Base-by-base conservation (phyloP, 2,888 invertebrate genomes). In the Incurvaria masculella region DNA sequence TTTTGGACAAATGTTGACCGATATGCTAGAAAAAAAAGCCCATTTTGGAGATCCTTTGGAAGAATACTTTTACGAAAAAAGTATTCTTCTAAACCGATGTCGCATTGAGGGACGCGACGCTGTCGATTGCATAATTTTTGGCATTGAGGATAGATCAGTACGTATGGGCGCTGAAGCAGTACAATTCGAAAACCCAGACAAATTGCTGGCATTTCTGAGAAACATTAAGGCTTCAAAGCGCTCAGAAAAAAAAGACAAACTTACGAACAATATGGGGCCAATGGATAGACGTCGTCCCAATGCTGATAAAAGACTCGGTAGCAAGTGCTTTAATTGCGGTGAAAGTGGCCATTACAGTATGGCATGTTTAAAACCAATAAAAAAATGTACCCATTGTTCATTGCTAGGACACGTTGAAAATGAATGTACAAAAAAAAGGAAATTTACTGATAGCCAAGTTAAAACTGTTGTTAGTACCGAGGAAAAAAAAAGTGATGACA, bases 1-100 rank as follows among this genome's bases (percentile, higher is more conserved):
- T 49, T 58, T 56, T 47, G 57, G 56, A 6, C 56, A 55, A 14
- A 20, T 52, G 19, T 40, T 59, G 20, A 54, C 53, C 14, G 55
- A 56, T 8, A 58, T 59, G 58, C 19, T 57, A 17, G 51, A 27
- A 14, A 47, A 53, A 2, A 52, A 46, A 46, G 53, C 52, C 44
- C 46, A 43, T 6, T 49, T 50, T 14, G 50, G 52, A 2, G 55
- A 56, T 43, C 48, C 55, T 1, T 23, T 55, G 1, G 53, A 54
- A 46, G 52, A 51, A 19, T 55, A 54, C 21, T 54, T 45, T 21
- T 47, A 52, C 26, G 51, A 50, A 19, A 53, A 56, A 39, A 21
- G 43, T 8, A 42, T 41, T 16, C 21, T 55, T 3, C 40, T 54
- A 18, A 54, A 50, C 17, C 49, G 48, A 46, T 53, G 50, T 27